Conservation (phyloP, 2,113 vertebrate species). For the Panthera leo region DNA sequence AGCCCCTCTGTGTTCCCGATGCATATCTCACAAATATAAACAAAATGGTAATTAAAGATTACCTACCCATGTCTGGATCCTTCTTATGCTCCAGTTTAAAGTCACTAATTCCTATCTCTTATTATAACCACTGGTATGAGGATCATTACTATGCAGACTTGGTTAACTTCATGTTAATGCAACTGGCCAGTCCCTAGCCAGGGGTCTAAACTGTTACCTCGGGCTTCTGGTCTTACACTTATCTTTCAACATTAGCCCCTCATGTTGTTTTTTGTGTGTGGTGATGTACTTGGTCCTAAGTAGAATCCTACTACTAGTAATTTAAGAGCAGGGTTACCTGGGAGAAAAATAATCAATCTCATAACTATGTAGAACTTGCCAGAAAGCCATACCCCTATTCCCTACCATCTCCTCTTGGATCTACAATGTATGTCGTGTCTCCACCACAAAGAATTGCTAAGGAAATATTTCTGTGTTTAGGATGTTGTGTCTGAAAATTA, state of each 20-base stretch:
- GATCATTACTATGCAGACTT: not conserved
- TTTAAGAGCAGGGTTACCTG: not conserved
- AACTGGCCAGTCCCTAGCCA: not conserved
- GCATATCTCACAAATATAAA: not conserved
- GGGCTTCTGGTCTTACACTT: not conserved
- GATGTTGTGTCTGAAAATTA: not conserved
- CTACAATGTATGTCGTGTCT: not conserved
- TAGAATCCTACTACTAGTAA: not conserved
- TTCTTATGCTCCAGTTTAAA: not conserved
- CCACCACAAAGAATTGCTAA: not conserved
- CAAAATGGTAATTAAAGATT: not conserved
- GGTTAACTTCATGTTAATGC: not conserved
- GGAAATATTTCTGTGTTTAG: not conserved
- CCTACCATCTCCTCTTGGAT: not conserved
- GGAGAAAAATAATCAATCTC: not conserved
- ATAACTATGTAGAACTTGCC: not conserved
- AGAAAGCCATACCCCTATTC: not conserved
- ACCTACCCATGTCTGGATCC: not conserved
- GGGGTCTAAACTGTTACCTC: not conserved
- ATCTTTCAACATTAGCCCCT: not conserved
- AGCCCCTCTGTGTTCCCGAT: rapidly evolving
- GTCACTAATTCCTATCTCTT: not conserved
- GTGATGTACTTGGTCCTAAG: not conserved
- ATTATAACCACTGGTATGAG: not conserved
- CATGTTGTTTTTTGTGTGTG: not conserved